Base-by-base conservation (phyloP, 2,888 invertebrate species). In the Parnassius mnemosyne region DNA sequence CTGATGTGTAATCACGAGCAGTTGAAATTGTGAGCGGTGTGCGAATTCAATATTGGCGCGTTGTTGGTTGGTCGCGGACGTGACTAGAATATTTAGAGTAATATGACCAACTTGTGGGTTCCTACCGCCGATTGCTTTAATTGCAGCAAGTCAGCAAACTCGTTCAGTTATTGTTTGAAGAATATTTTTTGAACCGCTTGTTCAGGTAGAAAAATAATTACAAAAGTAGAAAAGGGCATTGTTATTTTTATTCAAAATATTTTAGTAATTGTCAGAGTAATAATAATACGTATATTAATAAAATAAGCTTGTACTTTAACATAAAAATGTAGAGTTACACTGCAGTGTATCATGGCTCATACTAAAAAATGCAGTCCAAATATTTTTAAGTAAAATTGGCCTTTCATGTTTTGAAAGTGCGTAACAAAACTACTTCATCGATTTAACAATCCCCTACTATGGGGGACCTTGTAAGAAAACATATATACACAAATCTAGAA, bases 41-140 rank as follows among this genome's bases (percentile, higher is more conserved):
- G 49, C 3, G 49, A 13, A 57, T 57, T 57, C 49, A 57, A 57
- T 57, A 49, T 57, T 13, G 57, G 57, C 49, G 41, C 49, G 41
- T 50, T 41, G 34, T n/a, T 34, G 42, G 20, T 34, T 25, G 49
- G 9, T n/a, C 41, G 10, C 12, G 42, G 50, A 57, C 57, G 57
- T 41, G 57, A 41, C 57, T n/a, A 3, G 57, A 57, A 49, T 57
- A 13, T 13, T 13, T 57, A 7, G 41, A 42, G 3, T 13, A 16
- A 7, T 47, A 50, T 49, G 49, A 47, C 54, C 49, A 41, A 13
- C 7, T 43, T 20, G 57, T 41, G n/a, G 49, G 34, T 41, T 49
- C 57, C 47, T 47, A 13, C 10, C 49, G 41, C 49, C 25, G 16
- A 42, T 57, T 13, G 41, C 16, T 57, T 49, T 41, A 34, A 49